phyloP scores from a whole-genome alignment of 2,888 invertebrate species.

The Furcula furcula region DNA sequence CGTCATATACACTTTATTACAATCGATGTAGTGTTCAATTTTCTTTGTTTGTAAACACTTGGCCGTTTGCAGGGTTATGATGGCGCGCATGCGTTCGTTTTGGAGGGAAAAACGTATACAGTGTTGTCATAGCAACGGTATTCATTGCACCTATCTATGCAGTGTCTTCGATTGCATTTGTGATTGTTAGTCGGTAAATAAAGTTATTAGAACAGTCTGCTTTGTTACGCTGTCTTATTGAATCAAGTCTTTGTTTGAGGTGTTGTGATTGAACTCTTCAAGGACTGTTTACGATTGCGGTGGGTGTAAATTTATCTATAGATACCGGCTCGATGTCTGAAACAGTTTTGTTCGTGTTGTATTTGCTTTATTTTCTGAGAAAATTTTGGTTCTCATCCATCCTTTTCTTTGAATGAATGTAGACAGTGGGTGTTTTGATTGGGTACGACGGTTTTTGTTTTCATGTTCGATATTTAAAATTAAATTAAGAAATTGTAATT shows the following conservation, averaged over 20 bases:
- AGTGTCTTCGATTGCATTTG: conserved; percentile 33
- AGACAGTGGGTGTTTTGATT: too few species aligned
- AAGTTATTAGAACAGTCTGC: conserved; percentile 31
- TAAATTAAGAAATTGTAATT: too few species aligned
- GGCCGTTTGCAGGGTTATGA: conserved; percentile 15
- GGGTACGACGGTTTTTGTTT: too few species aligned
- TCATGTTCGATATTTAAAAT: too few species aligned
- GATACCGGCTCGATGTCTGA: too few species aligned
- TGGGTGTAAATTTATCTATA: conserved; percentile 21
- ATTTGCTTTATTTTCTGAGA: conserved; percentile 1
- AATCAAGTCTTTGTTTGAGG: conserved; percentile 47
- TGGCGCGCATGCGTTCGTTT: conserved; percentile 71
- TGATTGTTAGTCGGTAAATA: conserved; percentile 37
- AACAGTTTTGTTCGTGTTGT: conserved; percentile 14
- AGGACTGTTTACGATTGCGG: conserved; percentile 37
- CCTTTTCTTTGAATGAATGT: too few species aligned
- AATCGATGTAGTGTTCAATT: conserved; percentile 29
- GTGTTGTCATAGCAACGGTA: conserved; percentile 64
- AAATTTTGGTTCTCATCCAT: too few species aligned
- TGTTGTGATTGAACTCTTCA: conserved; percentile 45
- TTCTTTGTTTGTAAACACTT: conserved; percentile 14
- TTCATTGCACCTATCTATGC: conserved; percentile 51
- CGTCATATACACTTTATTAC: conserved; percentile 14
- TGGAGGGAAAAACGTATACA: conserved; percentile 75
- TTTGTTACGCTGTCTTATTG: conserved; percentile 1